Evolutionary conservation across 2,797 vertebrate genomes (phyloP).

Genomic region (Peromyscus nudipes): DNA sequence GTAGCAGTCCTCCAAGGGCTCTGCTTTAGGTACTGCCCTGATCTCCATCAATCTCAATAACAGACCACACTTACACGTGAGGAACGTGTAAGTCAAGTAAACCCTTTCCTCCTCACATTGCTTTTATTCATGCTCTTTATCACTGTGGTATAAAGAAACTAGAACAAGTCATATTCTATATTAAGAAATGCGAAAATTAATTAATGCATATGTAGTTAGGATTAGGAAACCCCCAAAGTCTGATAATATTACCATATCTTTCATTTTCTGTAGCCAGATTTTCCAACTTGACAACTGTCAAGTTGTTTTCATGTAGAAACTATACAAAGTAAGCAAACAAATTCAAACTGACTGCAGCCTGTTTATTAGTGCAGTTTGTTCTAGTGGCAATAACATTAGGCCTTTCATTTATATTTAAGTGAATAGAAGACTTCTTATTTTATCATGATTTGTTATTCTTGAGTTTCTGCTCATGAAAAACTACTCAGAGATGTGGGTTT

Average conservation of each 20-base stretch:
- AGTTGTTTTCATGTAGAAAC: conserved; percentile 42
- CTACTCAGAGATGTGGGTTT: neutral
- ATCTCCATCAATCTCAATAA: neutral
- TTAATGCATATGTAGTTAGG: neutral
- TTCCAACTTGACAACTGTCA: conserved; percentile 25
- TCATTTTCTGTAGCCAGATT: neutral
- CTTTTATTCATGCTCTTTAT: neutral
- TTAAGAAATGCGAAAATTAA: neutral
- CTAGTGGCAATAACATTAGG: neutral
- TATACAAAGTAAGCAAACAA: conserved; percentile 33
- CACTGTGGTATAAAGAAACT: neutral
- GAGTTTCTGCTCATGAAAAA: conserved; percentile 46
- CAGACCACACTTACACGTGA: neutral
- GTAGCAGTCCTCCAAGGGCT: neutral
- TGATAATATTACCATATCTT: neutral
- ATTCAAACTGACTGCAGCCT: neutral
- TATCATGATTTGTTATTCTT: conserved; percentile 8
- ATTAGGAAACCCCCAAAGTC: neutral
- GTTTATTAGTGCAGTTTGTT: neutral
- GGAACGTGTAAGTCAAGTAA: neutral
- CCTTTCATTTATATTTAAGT: neutral
- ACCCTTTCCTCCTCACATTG: neutral
- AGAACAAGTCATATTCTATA: neutral
- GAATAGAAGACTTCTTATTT: conserved; percentile 56
- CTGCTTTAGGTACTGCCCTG: neutral